Base-by-base conservation (phyloP, 2,797 vertebrate genomes). In the Nyctalus aviator region DNA sequence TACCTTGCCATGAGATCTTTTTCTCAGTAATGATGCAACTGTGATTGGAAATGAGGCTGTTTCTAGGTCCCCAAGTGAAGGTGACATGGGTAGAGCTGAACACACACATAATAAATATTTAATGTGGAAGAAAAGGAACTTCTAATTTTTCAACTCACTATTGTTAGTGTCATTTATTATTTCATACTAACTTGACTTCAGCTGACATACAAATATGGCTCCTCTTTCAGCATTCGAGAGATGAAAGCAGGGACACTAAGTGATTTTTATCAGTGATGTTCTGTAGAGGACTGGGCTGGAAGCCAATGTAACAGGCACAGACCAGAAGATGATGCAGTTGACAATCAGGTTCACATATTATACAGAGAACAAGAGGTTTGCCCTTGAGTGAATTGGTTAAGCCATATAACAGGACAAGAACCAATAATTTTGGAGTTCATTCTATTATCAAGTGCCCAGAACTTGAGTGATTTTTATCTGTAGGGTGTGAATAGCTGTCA, bases 361-460 rank as follows among this genome's bases (percentile, higher is more conserved):
- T 76, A 62, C 23, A 35, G 41, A 88, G 76, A 94, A 96, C 37
- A 84, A 75, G 92, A 88, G 46, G 17, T 82, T 91, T 91, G 55
- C 82, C 75, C 89, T 77, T 66, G 72, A 81, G 59, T 90, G 78
- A 94, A 64, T 25, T 94, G 82, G 69, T 66, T 87, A 88, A 96
- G 37, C 13, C 62, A 46, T 64, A 18, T 86, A 75, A 50, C 32
- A 81, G 84, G 32, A 68, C 25, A 84, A 76, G 69, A 93, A 57
- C 81, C 53, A 72, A 32, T 82, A 71, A 87, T 94, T 96, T 71
- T 72, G 82, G 84, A 88, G 35, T 91, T 83, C 73, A 35, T 88
- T 90, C 79, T 88, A 44, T 91, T 86, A 85, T 68, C 41, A 37
- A 75, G 79, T 44, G 44, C 41, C 86, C 86, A 75, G 69, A 84